Percentiles rank a stretch among this genome's conserved stretches.
Evolutionary conservation across 2,797 vertebrate species (phyloP).

Genomic region (Acanthornis magna): DNA sequence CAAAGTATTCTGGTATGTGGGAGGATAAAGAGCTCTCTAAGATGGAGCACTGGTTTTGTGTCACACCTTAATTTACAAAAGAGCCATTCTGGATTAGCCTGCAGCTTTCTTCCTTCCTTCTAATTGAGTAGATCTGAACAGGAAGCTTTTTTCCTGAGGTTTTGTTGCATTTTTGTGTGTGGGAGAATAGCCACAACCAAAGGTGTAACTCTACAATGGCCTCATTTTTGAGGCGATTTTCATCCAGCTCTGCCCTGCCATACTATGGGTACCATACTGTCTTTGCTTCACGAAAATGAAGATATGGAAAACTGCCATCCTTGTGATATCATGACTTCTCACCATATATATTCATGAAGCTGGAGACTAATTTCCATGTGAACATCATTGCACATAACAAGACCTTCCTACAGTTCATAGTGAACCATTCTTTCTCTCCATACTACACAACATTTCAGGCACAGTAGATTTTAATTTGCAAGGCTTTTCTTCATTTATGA

Average conservation of each 20-base stretch:
- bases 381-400: neutral
- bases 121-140: neutral
- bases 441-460: neutral
- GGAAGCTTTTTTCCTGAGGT: neutral
- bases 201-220: neutral
- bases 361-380: neutral
- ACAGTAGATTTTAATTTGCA: neutral
- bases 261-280: neutral
- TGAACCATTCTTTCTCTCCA: neutral
- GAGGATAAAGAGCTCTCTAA: neutral
- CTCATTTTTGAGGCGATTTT: neutral
- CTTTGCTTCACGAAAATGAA: neutral
- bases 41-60: neutral
- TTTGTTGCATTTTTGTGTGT: neutral
- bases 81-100: neutral
- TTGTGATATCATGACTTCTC: neutral
- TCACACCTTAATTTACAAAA: neutral
- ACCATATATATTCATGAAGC: neutral
- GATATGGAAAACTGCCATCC: neutral
- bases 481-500: neutral
- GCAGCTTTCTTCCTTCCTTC: neutral
- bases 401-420: neutral
- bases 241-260: neutral
- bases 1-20: neutral
- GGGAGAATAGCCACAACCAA: neutral